Conservation (phyloP, 2,888 invertebrate genomes). For the Ormyrus rosae region DNA sequence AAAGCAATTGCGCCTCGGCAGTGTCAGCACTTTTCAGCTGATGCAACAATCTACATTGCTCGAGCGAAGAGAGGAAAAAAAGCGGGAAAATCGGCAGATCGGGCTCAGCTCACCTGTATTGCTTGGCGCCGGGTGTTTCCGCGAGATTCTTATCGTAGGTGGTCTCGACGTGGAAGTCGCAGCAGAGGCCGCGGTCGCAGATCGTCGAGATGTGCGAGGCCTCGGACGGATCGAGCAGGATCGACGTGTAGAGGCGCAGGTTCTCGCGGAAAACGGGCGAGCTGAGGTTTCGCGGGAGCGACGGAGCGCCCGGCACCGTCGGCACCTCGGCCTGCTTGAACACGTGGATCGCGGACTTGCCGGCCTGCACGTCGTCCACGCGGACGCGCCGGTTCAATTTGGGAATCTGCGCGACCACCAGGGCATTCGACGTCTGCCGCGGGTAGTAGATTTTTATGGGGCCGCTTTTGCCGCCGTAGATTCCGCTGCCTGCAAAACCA, state of each 20-base stretch:
- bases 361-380: neutral
- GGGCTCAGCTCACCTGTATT: conserved; percentile 58
- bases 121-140: conserved; percentile 54
- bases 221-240: neutral
- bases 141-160: conserved; percentile 54
- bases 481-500: conserved; percentile 76
- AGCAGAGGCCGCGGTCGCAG: conserved; percentile 61
- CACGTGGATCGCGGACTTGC: conserved; percentile 11
- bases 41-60: too few relatives aligned
- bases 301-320: too few relatives aligned
- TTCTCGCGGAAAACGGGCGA: conserved; percentile 41
- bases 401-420: conserved; percentile 77
- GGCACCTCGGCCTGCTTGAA: conserved; percentile 46
- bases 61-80: neutral
- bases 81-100: neutral
- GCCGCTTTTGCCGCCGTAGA: conserved; percentile 72
- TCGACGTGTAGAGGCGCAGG: conserved; percentile 56
- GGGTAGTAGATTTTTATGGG: conserved; percentile 24
- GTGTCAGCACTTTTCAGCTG: neutral
- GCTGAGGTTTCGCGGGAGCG: too few relatives aligned
- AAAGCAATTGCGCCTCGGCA: neutral
- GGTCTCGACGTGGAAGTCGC: conserved; percentile 59
- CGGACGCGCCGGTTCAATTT: conserved; percentile 64
- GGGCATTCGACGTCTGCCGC: conserved; percentile 68
- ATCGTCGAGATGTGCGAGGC: conserved; percentile 46